These are phyloP conservation scores for Carollia perspicillata DNA, from an alignment of 2,113 vertebrate species.

Conservation along the genomic window DNA sequence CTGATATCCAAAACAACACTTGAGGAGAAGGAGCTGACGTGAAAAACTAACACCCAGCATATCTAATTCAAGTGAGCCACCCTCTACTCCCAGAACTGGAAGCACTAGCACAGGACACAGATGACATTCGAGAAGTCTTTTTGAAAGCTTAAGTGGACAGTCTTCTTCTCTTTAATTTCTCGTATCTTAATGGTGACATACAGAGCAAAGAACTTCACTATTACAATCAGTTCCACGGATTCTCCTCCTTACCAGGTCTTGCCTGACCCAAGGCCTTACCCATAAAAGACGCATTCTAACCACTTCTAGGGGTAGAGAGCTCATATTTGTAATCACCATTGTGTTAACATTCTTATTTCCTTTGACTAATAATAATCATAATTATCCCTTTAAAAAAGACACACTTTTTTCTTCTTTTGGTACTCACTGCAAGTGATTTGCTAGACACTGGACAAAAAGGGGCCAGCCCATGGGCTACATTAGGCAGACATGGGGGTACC, in stretches of 20 bases:
- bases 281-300: background rate
- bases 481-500: background rate
- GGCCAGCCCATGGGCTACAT: background rate
- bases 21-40: background rate
- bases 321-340: background rate
- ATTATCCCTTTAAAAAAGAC: background rate
- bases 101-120: background rate
- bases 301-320: background rate
- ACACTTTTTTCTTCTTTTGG: background rate
- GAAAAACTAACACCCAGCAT: background rate
- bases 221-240: background rate
- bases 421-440: background rate
- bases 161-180: background rate
- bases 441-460: background rate
- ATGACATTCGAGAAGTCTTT: background rate
- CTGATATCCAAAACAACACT: background rate
- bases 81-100: background rate
- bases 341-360: constrained; percentile 2
- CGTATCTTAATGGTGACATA: background rate
- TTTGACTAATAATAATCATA: background rate
- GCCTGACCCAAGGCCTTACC: background rate
- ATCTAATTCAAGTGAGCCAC: background rate
- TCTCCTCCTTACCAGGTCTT: background rate
- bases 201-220: background rate
- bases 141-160: background rate